Conservation (phyloP, 2,113 vertebrate species). For the Dromaius novaehollandiae region DNA sequence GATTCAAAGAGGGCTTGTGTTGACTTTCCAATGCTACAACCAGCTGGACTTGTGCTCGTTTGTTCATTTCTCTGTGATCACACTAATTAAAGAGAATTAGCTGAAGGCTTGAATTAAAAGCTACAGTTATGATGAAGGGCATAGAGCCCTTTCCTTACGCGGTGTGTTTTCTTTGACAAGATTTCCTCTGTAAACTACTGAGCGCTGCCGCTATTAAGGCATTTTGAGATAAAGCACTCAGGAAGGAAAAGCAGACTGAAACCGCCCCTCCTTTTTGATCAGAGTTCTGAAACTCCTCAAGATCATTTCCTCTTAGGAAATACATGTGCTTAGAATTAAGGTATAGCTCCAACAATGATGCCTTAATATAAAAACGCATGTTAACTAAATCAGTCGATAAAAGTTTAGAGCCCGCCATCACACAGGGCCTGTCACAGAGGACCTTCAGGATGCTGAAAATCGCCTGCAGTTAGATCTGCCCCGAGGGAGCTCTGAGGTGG, state of each 20-base stretch:
- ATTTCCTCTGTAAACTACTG: not conserved
- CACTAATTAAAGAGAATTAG: not conserved
- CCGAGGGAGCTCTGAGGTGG: not conserved
- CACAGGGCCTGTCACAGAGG: fast-evolving
- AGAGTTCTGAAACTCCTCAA: not conserved
- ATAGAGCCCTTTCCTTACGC: not conserved
- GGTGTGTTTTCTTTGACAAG: not conserved
- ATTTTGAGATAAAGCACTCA: not conserved
- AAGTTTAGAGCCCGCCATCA: not conserved
- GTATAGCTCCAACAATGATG: not conserved
- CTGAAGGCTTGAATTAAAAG: not conserved
- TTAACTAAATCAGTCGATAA: not conserved
- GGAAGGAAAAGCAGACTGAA: not conserved
- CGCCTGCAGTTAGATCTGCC: not conserved
- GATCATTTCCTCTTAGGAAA: not conserved
- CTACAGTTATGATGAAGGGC: fast-evolving
- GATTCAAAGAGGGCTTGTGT: not conserved
- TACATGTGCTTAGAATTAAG: not conserved
- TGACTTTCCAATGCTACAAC: not conserved
- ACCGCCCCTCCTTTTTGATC: not conserved
- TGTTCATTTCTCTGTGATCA: not conserved
- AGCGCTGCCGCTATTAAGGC: not conserved
- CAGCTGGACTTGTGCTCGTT: not conserved
- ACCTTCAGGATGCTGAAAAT: not conserved
- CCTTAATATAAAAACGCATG: not conserved